These are phyloP conservation scores for Drosophila hydei DNA, from an alignment of 1,140 invertebrate genomes.

Conservation along the genomic window DNA sequence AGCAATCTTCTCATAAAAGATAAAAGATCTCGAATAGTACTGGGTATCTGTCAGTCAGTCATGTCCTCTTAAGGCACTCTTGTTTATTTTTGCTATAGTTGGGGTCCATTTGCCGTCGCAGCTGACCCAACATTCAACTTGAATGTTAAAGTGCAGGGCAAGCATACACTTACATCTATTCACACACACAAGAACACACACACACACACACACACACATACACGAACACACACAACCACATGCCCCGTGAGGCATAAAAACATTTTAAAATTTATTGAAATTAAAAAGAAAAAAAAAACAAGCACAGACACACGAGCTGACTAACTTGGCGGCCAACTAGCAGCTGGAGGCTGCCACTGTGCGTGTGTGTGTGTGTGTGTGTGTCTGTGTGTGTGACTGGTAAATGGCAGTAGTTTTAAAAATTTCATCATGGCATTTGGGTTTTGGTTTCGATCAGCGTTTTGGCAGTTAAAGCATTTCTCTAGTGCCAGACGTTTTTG, in stretches of 20 bases:
- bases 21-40: too few relatives aligned
- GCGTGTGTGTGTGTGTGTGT: constrained; percentile 16
- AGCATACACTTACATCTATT: constrained; percentile 9
- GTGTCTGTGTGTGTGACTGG: constrained; percentile 29
- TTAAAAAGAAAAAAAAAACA: constrained; percentile 24
- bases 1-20: too few relatives aligned
- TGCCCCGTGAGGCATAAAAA: constrained; percentile 43
- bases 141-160: constrained; percentile 6
- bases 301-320: constrained; percentile 14
- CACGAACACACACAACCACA: constrained; percentile 12
- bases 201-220: constrained; percentile 10
- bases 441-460: constrained; percentile 50
- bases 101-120: constrained; percentile 21
- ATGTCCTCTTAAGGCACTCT: neutral
- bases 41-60: neutral
- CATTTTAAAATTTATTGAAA: constrained; percentile 66
- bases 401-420: constrained; percentile 49
- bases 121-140: constrained; percentile 24
- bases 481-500: constrained; percentile 45
- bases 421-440: constrained; percentile 50
- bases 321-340: constrained; percentile 16
- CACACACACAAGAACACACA: constrained; percentile 11
- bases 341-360: constrained; percentile 12
- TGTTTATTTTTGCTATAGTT: constrained; percentile 10
- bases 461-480: constrained; percentile 49